Conservation (phyloP, 2,113 vertebrate genomes). For the Oxygymnocypris stewartii region DNA sequence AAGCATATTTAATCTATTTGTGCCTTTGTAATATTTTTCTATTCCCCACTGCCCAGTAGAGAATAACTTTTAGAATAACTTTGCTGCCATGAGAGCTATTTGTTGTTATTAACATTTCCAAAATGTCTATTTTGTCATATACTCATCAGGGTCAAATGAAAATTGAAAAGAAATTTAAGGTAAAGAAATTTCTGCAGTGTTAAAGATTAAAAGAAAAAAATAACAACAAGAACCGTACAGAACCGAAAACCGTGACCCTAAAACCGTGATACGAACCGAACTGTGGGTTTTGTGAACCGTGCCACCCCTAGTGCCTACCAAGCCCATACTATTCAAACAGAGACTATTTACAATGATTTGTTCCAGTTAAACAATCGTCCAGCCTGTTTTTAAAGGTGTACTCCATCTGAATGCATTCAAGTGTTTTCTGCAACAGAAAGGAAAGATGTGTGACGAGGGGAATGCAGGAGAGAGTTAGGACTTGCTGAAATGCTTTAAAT, state of each 20-base stretch:
- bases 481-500: too few relatives aligned
- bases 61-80: too few relatives aligned
- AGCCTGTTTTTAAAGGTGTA: neutral
- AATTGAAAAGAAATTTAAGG: too few relatives aligned
- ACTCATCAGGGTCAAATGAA: conserved; percentile 5
- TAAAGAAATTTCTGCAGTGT: too few relatives aligned
- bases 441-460: neutral
- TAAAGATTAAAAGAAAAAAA: too few relatives aligned
- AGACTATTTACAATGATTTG: neutral
- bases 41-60: neutral
- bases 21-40: neutral
- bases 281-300: too few relatives aligned
- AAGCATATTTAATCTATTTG: neutral
- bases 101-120: conserved; percentile 5
- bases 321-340: neutral
- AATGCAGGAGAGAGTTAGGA: neutral
- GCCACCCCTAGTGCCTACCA: too few relatives aligned
- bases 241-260: too few relatives aligned
- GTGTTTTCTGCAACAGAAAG: neutral
- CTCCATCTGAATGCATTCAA: neutral
- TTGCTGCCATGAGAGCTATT: conserved; percentile 16
- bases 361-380: neutral
- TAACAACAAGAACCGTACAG: too few relatives aligned
- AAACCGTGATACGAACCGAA: too few relatives aligned
- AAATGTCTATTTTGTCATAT: neutral